Evolutionary conservation across 2,797 vertebrate genomes (phyloP), one percentile per base, ranked within the genome.

Genomic region (Pteronotus mesoamericanus): DNA sequence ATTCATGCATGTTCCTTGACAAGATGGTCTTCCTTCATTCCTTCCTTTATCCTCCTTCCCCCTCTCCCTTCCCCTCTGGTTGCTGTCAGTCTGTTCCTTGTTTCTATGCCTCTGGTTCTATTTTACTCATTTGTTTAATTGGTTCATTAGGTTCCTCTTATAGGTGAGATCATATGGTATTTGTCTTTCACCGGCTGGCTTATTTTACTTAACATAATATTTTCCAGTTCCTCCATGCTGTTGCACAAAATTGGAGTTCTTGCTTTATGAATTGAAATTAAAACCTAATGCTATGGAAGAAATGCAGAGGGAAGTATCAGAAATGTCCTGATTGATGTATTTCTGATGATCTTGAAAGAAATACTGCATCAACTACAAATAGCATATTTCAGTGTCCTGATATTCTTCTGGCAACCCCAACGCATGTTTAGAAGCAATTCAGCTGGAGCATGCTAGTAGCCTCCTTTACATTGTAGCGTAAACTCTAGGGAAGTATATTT

Each of bases 261-360:
- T 92, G 29, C 42, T 96, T 97, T 94, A n/a, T 82, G 94, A 94
- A 80, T 91, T 88, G 82, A 82, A n/a, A 21, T 71, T 85, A 82
- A 92, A 87, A 87, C 48, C 48, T 26, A 95, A 83, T 53, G 46
- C 26, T 93, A 3, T 10, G 46, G 75, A 87, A 75, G 46, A 91
- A 74, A 61, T 82, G 55, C 84, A 12, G 53, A 84, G 1, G 3
- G 4, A 29, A 82, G 22, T 64, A 57, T 64, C 44, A 59, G 44
- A 42, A 37, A 93, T 71, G 61, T 86, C 55, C 57, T 91, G 37
- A 88, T 88, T 78, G 83, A 64, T 82, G 22, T 85, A 51, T 91
- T 95, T 84, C 71, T 94, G 77, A 87, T 89, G 48, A 92, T 95
- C 86, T 86, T 82, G 85, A 39, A 32, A 78, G 59, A 95, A 86